These are phyloP conservation scores for Cryptosula pallasiana DNA, from an alignment of 2,888 invertebrate genomes.

Conservation along the genomic window DNA sequence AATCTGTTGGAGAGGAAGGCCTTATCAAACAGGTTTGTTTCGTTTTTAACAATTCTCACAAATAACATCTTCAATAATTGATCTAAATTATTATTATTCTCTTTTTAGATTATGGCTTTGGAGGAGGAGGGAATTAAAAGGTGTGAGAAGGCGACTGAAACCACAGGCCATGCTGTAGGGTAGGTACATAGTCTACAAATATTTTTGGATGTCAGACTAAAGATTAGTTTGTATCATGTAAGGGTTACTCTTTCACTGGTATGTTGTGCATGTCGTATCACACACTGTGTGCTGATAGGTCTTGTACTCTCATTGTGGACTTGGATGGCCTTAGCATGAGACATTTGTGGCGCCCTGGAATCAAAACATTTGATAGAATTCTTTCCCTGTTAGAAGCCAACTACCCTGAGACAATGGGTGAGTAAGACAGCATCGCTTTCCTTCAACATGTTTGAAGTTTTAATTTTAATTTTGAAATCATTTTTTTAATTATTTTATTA, in stretches of 20 bases:
- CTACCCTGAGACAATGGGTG: slow-evolving; percentile 90
- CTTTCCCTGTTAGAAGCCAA: slow-evolving; percentile 85
- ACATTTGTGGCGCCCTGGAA: slow-evolving; percentile 89
- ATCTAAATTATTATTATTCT: too few relatives aligned
- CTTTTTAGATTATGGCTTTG: slow-evolving; percentile 42
- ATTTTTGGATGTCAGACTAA: not conserved
- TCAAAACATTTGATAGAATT: slow-evolving; percentile 62
- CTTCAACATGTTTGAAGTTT: too few relatives aligned
- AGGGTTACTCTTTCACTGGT: too few relatives aligned
- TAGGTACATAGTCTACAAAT: slow-evolving; percentile 31
- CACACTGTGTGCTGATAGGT: too few relatives aligned
- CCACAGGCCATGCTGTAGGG: slow-evolving; percentile 72
- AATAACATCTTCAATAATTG: too few relatives aligned
- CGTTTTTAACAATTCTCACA: too few relatives aligned
- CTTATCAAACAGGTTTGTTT: slow-evolving; percentile 72
- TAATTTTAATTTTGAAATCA: too few relatives aligned
- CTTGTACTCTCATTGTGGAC: slow-evolving; percentile 86
- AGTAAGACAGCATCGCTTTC: too few relatives aligned
- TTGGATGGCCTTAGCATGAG: slow-evolving; percentile 91
- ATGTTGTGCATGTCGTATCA: too few relatives aligned
- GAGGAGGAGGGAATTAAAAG: slow-evolving; percentile 79
- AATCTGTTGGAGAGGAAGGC: slow-evolving; percentile 85
- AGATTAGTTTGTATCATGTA: too few relatives aligned
- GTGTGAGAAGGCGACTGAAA: slow-evolving; percentile 77
- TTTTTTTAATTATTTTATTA: too few relatives aligned